A percentile compares a stretch with the other conserved stretches of the same genome.
Evolutionary conservation across 2,797 vertebrate species (phyloP).

Genomic region (Anguilla megastoma): DNA sequence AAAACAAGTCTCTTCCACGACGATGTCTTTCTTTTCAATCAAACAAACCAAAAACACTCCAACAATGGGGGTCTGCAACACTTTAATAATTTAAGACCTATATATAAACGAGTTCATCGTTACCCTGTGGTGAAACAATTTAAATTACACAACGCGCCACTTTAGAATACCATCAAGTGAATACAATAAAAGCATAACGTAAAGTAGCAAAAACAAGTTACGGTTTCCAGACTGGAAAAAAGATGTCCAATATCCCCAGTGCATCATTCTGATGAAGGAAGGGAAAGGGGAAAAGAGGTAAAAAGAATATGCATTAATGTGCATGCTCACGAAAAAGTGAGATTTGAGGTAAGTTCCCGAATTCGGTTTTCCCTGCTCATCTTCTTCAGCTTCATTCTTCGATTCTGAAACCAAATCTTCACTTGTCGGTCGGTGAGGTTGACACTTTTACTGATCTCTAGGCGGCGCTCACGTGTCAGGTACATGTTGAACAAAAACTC

Average conservation of each 20-base stretch:
- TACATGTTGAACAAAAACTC: slow-evolving; percentile 99
- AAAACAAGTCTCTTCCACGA: slow-evolving; percentile 64
- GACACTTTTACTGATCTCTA: slow-evolving; percentile 99
- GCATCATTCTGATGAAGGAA: slow-evolving; percentile 49
- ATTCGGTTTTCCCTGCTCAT: slow-evolving; percentile 99
- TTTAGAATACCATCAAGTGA: slow-evolving; percentile 54
- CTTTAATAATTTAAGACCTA: slow-evolving; percentile 72
- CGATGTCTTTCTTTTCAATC: slow-evolving; percentile 61
- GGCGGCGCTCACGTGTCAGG: slow-evolving; percentile 99
- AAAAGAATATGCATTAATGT: slow-evolving; percentile 44
- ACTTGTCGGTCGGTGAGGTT: slow-evolving; percentile 99
- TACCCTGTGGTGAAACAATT: slow-evolving; percentile 71
- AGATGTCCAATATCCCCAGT: slow-evolving; percentile 58
- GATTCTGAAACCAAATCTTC: slow-evolving; percentile 99
- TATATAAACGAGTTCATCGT: slow-evolving; percentile 43
- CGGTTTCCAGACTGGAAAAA: slow-evolving; percentile 67
- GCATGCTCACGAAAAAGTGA: slow-evolving; percentile 93
- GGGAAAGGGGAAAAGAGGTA: slow-evolving; percentile 19
- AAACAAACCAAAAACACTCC: slow-evolving; percentile 43
- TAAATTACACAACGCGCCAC: slow-evolving; percentile 63
- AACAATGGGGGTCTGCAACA: slow-evolving; percentile 40
- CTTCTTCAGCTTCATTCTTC: slow-evolving; percentile 99
- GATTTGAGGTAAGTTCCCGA: slow-evolving; percentile 97
- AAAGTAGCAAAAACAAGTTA: slow-evolving; percentile 60
- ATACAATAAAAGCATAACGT: slow-evolving; percentile 45